Evolutionary conservation across 2,888 invertebrate species (phyloP), one percentile per base, ranked within the genome.

Genomic region (Drosophila meridionalis): DNA sequence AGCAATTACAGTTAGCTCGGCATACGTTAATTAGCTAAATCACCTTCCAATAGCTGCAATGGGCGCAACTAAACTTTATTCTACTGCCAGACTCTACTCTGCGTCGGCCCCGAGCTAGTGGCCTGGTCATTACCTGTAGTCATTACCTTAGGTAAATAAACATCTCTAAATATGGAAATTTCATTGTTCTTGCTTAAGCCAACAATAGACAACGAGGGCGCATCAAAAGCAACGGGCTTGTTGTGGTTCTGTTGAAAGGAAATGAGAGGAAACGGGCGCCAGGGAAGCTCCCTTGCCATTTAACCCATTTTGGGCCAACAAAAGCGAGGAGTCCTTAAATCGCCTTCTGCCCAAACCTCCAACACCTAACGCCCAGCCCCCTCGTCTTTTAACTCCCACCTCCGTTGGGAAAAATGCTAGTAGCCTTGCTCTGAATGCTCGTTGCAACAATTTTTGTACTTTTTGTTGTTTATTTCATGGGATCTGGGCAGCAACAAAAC

Each of bases 371-470:
- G 12, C 30, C n/a, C 28, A 28, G n/a, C n/a, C 34, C 36, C 20
- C 47, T 45, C n/a, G 32, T 20, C 50, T 34, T 20, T 50, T 12
- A 50, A 50, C 66, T 59, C 30, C 60, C 53, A 28, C 48, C 38
- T 55, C 69, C 64, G 65, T 42, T 53, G 71, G 78, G 75, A 69
- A 57, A 70, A 71, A 58, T 55, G 53, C 40, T 55, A 60, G 65
- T 69, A 83, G 81, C 83, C 76, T 87, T 87, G 84, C 69, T 71
- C 84, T 74, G 76, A 83, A 83, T 83, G 87, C 73, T 83, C 75
- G 80, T 80, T 83, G 83, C 67, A 73, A 83, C 76, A 78, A 65
- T 76, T 76, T 76, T 65, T 71, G 56, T 73, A 62, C 61, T 66
- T 70, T 69, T 78, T 70, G 71, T 82, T 78, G 84, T 82, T 76